Evolutionary conservation across 2,113 vertebrate species (phyloP).

Genomic region (Enhydra lutris): DNA sequence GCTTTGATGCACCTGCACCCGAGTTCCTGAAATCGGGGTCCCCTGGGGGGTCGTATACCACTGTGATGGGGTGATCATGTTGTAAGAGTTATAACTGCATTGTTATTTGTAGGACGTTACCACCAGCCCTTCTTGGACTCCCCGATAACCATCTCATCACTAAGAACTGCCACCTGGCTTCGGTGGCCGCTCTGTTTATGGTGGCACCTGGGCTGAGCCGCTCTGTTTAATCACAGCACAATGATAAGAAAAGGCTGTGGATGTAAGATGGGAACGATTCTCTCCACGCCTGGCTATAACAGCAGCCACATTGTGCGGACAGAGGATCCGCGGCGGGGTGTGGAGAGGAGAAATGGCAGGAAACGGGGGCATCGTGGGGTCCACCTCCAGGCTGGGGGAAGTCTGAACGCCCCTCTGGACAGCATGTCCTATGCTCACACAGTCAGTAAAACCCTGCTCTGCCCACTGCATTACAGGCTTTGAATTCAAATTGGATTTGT

Average conservation of each 20-base stretch:
- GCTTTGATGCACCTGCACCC: not conserved
- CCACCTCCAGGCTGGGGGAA: accelerated
- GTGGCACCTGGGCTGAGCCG: not conserved
- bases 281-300: not conserved
- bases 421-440: accelerated
- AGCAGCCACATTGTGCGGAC: accelerated
- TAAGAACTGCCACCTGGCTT: not conserved
- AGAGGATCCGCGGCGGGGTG: not conserved
- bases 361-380: not conserved
- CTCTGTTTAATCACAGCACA: not conserved
- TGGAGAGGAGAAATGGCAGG: not conserved
- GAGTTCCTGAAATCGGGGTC: not conserved
- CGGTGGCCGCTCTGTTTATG: not conserved
- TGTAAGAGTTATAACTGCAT: not conserved
- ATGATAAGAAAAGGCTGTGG: not conserved
- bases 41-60: accelerated
- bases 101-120: not conserved
- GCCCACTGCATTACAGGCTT: not conserved
- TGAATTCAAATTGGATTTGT: not conserved
- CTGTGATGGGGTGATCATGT: accelerated
- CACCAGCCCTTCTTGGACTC: not conserved
- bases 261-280: not conserved
- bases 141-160: not conserved
- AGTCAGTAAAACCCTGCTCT: not conserved
- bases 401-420: not conserved